phyloP scores from a whole-genome alignment of 2,113 vertebrate species.

The Felis chaus region DNA sequence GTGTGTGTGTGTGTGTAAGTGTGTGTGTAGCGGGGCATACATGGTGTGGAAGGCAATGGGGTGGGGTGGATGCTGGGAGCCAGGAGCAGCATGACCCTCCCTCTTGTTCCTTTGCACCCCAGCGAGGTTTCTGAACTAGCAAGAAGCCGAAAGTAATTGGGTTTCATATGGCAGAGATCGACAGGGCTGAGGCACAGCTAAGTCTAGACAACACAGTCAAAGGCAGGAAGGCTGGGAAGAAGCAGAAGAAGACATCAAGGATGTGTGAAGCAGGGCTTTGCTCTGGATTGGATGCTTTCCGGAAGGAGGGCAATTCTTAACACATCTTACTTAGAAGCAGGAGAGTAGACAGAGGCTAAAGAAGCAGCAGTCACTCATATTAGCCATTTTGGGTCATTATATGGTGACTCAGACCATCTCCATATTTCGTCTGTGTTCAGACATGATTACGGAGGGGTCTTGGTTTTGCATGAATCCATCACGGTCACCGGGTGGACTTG shows the following conservation, averaged over 20 bases:
- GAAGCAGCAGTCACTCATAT: not conserved
- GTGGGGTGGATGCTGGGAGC: too few species aligned
- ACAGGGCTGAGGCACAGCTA: not conserved
- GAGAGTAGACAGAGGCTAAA: not conserved
- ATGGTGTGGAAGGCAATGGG: not conserved
- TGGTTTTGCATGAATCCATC: not conserved
- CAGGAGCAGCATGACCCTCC: not conserved
- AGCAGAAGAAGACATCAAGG: not conserved
- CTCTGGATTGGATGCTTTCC: not conserved
- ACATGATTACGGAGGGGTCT: not conserved
- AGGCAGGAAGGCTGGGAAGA: not conserved
- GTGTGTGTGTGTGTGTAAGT: too few species aligned
- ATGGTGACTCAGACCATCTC: not conserved
- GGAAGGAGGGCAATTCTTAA: not conserved
- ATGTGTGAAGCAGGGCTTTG: not conserved
- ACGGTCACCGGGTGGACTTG: not conserved
- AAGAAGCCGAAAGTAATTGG: not conserved
- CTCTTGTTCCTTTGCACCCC: fast-evolving
- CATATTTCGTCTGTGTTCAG: not conserved
- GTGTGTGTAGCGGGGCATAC: too few species aligned
- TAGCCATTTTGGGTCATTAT: not conserved
- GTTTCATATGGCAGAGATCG: fast-evolving
- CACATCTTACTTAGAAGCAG: not conserved
- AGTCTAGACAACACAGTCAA: fast-evolving
- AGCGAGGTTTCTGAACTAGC: not conserved